Evolutionary conservation across 1,140 invertebrate species (phyloP).

Genomic region (Lithobius niger): DNA sequence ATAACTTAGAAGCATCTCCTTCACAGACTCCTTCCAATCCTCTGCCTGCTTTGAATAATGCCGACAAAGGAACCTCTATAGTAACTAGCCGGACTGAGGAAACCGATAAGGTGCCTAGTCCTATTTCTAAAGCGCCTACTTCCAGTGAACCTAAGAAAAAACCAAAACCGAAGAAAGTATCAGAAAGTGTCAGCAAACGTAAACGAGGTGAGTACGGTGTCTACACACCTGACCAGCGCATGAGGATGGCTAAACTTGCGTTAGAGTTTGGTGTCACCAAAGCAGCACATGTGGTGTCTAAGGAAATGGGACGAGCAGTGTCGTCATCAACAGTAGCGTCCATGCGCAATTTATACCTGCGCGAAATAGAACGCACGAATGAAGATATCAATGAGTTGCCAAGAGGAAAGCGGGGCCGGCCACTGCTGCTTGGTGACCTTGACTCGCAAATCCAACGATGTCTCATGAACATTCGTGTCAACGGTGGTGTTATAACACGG

Average conservation of each 20-base stretch:
- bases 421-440: neutral
- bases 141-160: neutral
- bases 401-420: conserved; percentile 2
- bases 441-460: conserved; percentile 3
- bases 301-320: neutral
- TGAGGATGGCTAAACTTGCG: conserved; percentile 6
- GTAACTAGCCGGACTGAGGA: neutral
- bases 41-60: no score
- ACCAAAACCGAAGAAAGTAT: neutral
- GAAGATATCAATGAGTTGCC: conserved; percentile 5
- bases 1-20: no score
- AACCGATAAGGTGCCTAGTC: neutral
- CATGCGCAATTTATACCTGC: conserved; percentile 1
- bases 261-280: conserved; percentile 5
- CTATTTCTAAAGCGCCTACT: neutral
- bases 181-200: neutral
- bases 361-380: neutral
- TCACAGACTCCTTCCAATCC: no score
- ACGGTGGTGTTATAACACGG: conserved; percentile 2
- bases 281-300: neutral
- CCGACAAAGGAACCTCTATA: neutral
- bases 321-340: conserved; percentile 5
- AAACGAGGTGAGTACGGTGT: conserved; percentile 1
- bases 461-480: neutral
- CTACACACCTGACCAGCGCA: conserved; percentile 5